phyloP scores from a whole-genome alignment of 2,888 invertebrate genomes.

The Macaria notata region DNA sequence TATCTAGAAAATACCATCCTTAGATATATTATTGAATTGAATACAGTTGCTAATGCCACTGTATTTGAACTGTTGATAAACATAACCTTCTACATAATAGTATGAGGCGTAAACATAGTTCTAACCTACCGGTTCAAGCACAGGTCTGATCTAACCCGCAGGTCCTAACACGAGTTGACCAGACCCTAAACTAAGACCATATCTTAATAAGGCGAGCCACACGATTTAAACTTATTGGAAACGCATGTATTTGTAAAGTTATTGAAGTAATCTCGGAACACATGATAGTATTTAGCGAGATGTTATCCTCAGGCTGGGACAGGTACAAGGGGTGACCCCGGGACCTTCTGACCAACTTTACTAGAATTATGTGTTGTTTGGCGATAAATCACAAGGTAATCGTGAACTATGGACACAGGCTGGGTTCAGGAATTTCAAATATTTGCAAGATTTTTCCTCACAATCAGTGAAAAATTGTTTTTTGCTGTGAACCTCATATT shows the following conservation, averaged over 20 bases:
- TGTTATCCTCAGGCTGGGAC: constrained; percentile 22
- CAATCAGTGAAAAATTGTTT: no score
- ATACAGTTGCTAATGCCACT: no score
- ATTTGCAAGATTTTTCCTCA: no score
- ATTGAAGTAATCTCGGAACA: constrained; percentile 23
- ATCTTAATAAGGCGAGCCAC: constrained; percentile 21
- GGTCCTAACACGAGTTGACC: no score
- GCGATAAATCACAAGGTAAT: constrained; percentile 8
- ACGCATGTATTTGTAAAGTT: constrained; percentile 19
- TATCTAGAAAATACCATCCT: no score
- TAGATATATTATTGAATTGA: no score
- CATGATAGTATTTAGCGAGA: constrained; percentile 26
- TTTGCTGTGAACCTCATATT: no score
- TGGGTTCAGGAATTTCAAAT: not conserved
- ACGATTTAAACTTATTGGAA: constrained; percentile 22
- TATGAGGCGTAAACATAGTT: no score
- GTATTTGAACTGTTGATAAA: no score
- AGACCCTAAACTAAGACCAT: not conserved
- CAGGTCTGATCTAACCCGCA: no score
- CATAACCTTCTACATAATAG: no score
- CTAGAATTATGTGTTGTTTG: constrained; percentile 11
- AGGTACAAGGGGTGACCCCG: constrained; percentile 18
- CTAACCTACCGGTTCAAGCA: no score
- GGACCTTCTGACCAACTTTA: constrained; percentile 23
- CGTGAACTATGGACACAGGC: not conserved